Conservation (phyloP, 1,140 invertebrate genomes). For the Drosophila hydei region DNA sequence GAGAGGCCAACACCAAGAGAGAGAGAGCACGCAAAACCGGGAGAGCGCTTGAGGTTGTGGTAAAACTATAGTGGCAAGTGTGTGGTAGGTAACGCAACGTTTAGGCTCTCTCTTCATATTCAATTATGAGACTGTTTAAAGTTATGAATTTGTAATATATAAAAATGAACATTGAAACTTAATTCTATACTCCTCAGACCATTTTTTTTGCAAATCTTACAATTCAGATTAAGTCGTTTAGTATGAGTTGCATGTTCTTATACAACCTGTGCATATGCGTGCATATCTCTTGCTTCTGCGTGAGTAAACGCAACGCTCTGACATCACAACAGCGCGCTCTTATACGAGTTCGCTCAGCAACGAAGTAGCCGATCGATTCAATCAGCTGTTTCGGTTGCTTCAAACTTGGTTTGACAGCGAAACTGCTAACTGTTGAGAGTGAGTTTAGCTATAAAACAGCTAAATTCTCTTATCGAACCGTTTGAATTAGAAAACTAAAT, state of each 20-base stretch:
- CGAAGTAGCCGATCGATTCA: neutral
- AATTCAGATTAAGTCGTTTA: neutral
- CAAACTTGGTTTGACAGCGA: conserved; percentile 38
- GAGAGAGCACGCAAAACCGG: neutral
- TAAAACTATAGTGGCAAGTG: conserved; percentile 7
- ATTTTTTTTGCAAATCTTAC: no score
- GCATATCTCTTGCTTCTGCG: neutral
- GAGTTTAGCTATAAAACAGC: conserved; percentile 17
- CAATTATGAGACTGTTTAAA: neutral
- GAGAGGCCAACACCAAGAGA: conserved; percentile 11
- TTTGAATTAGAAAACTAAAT: neutral
- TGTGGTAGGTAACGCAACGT: conserved; percentile 15
- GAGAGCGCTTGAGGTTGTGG: conserved; percentile 20
- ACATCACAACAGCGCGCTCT: conserved; percentile 21
- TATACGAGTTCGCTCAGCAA: conserved; percentile 8
- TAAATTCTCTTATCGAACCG: conserved; percentile 2
- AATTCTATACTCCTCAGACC: no score
- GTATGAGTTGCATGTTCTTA: neutral
- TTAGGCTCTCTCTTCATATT: conserved; percentile 4
- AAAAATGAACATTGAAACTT: no score
- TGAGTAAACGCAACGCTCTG: conserved; percentile 6
- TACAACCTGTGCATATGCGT: neutral
- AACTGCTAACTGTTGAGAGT: conserved; percentile 3
- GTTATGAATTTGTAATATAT: no score
- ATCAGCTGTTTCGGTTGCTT: conserved; percentile 26